These are phyloP conservation scores for Cepphus grylle DNA, from an alignment of 2,113 vertebrate genomes.

Conservation along the genomic window DNA sequence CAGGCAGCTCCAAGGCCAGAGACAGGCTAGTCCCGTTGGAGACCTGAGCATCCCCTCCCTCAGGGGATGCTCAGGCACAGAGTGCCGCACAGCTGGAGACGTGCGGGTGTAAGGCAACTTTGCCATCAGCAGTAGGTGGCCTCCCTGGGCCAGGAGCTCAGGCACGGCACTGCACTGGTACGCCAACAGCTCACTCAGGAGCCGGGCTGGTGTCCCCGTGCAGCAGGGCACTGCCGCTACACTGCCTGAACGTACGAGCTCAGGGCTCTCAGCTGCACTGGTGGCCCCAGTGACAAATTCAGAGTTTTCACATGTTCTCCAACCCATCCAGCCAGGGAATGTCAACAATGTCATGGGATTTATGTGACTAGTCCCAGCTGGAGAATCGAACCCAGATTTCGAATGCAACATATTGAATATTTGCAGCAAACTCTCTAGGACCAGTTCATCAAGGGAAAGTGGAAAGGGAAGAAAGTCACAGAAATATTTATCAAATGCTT, in stretches of 20 bases:
- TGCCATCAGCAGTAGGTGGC: background rate
- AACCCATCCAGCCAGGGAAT: background rate
- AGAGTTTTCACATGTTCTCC: background rate
- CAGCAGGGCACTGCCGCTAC: background rate
- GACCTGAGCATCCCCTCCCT: background rate
- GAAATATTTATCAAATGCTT: background rate
- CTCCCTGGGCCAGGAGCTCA: background rate
- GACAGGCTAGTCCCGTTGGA: background rate
- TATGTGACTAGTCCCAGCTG: background rate
- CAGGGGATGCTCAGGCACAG: background rate
- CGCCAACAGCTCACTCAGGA: background rate
- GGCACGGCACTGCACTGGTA: background rate
- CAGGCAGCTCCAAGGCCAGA: background rate
- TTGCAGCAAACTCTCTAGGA: background rate
- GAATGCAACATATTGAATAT: background rate
- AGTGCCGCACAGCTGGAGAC: background rate
- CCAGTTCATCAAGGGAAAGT: background rate
- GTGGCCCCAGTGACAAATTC: background rate
- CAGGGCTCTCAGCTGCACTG: rapidly evolving
- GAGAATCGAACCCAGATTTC: background rate
- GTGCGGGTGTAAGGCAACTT: background rate
- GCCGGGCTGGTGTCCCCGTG: too few species aligned
- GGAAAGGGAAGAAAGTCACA: background rate
- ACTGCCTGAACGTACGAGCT: background rate
- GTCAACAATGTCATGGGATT: background rate